phyloP scores from a whole-genome alignment of 2,797 vertebrate species.

The Chromis chromis region DNA sequence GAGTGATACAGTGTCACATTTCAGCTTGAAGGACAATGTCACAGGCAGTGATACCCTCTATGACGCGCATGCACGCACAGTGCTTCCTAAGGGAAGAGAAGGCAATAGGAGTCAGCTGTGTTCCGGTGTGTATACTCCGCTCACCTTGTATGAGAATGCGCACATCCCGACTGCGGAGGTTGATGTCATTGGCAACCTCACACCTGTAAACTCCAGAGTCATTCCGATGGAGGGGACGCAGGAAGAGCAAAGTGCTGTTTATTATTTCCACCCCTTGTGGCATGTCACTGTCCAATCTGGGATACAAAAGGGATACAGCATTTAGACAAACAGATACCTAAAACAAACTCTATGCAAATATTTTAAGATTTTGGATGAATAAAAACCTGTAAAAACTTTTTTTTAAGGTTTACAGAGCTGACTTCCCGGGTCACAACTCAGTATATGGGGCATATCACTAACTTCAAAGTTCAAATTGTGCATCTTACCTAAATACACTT shows the following conservation, averaged over 20 bases:
- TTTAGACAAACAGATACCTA: conserved; percentile 15
- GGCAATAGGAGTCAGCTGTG: conserved; percentile 66
- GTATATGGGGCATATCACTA: neutral
- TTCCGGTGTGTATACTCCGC: conserved; percentile 56
- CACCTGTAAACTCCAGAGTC: conserved; percentile 96
- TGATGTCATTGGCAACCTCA: conserved; percentile 94
- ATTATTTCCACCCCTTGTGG: conserved; percentile 90
- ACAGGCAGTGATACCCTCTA: conserved; percentile 62
- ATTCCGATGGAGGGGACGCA: conserved; percentile 91
- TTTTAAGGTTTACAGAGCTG: neutral
- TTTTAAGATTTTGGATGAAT: neutral
- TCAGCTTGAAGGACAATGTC: conserved; percentile 78
- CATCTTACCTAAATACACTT: neutral
- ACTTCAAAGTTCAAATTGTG: neutral
- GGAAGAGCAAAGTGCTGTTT: conserved; percentile 94
- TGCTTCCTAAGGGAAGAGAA: conserved; percentile 59
- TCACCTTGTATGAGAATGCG: conserved; percentile 95
- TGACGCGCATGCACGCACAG: conserved; percentile 57
- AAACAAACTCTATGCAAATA: neutral
- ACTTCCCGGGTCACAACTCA: neutral
- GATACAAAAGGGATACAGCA: conserved; percentile 45
- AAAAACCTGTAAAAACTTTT: neutral
- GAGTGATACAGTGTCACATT: conserved; percentile 72
- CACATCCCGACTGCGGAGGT: conserved; percentile 92
- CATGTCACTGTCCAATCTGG: conserved; percentile 93